phyloP scores from a whole-genome alignment of 2,888 invertebrate genomes.

The Cephus pygmeus region DNA sequence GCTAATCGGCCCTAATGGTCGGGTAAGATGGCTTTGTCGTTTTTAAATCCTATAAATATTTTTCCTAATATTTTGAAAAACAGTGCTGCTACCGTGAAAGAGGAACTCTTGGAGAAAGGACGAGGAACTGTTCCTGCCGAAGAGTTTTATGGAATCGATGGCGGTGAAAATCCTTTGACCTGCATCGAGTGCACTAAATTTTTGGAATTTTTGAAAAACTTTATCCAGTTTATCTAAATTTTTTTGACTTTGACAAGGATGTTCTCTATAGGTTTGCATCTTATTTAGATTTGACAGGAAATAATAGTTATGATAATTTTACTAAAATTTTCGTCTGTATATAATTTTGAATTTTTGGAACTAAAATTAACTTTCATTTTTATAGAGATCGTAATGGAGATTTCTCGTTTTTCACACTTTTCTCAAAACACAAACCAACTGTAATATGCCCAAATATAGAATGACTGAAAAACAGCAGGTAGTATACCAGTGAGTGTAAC shows the following conservation, averaged over 20 bases:
- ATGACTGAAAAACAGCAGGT: background rate
- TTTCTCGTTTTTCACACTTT: background rate
- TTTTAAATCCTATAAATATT: constrained; percentile 62
- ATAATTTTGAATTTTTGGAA: too few species aligned
- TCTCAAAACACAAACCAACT: background rate
- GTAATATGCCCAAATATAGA: background rate
- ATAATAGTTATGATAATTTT: background rate
- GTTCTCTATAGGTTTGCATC: background rate
- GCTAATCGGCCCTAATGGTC: constrained; percentile 51
- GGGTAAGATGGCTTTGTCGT: constrained; percentile 13
- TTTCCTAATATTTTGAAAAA: constrained; percentile 58
- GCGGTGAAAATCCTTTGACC: background rate
- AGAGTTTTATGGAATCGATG: background rate
- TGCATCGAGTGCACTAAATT: background rate
- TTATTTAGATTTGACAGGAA: background rate
- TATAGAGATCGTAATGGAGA: background rate
- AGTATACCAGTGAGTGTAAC: background rate
- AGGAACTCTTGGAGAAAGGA: background rate
- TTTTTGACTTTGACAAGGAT: background rate
- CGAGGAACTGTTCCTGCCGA: background rate
- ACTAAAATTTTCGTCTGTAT: background rate
- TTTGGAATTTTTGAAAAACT: background rate
- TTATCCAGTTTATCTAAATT: background rate
- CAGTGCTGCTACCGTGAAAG: constrained; percentile 25
- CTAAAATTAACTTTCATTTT: background rate